Evolutionary conservation across 2,888 invertebrate genomes (phyloP).

Genomic region (Microctonus brassicae): DNA sequence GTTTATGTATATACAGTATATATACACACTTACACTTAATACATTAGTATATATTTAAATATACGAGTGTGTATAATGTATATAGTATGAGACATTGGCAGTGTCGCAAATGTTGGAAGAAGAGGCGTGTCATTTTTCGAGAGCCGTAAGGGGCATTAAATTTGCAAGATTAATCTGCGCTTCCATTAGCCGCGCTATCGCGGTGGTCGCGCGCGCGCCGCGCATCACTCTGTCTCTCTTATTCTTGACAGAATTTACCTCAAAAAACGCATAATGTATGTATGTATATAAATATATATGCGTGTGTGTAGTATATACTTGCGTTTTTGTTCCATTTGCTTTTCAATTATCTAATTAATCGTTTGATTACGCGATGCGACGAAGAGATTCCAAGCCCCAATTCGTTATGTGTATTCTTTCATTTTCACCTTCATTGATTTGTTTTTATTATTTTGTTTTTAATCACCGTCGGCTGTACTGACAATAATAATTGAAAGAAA

Average conservation of each 20-base stretch:
- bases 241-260: slow-evolving; percentile 12
- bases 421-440: not conserved
- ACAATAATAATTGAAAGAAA: not conserved
- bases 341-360: slow-evolving; percentile 40
- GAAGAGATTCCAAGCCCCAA: slow-evolving; percentile 29
- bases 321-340: slow-evolving; percentile 25
- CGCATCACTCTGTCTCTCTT: not conserved
- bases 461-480: not conserved
- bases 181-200: slow-evolving; percentile 54
- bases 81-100: not conserved
- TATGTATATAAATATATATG: too few relatives aligned
- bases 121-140: slow-evolving; percentile 50
- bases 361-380: slow-evolving; percentile 34
- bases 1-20: not conserved
- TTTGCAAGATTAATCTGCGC: slow-evolving; percentile 60
- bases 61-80: not conserved
- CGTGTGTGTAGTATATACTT: not conserved
- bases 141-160: slow-evolving; percentile 52
- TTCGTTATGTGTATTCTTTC: slow-evolving; percentile 4
- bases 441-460: not conserved
- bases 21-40: too few relatives aligned
- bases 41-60: not conserved
- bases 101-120: slow-evolving; percentile 10
- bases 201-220: slow-evolving; percentile 42
- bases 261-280: slow-evolving; percentile 6